Evolutionary conservation across 2,797 vertebrate genomes (phyloP).

Genomic region (Smutsia gigantea): DNA sequence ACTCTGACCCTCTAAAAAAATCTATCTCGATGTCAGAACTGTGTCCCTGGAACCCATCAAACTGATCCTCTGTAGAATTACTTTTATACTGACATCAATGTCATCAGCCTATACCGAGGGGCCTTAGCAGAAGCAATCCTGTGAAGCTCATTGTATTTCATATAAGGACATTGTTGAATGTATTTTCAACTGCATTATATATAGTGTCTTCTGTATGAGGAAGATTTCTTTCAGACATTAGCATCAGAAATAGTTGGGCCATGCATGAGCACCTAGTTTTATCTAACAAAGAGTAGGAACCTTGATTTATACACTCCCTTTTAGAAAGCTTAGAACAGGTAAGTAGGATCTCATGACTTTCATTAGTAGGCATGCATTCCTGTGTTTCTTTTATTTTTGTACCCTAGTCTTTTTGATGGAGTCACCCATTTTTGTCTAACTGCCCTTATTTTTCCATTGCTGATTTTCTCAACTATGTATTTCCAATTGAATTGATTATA

Average conservation of each 20-base stretch:
- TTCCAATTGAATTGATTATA: slow-evolving; percentile 43
- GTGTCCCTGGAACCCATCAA: neutral
- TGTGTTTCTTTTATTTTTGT: neutral
- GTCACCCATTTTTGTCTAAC: neutral
- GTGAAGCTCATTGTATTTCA: neutral
- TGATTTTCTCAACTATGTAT: slow-evolving; percentile 17
- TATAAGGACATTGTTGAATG: neutral
- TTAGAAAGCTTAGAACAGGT: neutral
- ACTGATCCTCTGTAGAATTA: slow-evolving; percentile 33
- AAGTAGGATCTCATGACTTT: neutral
- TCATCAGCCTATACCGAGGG: neutral
- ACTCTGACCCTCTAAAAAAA: slow-evolving; percentile 51
- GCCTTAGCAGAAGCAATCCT: neutral
- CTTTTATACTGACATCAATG: slow-evolving; percentile 54
- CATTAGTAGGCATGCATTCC: too few relatives aligned
- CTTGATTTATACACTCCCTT: neutral
- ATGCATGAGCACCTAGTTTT: neutral
- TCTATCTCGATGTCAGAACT: slow-evolving; percentile 18
- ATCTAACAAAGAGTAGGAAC: neutral
- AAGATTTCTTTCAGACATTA: neutral
- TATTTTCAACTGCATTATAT: neutral
- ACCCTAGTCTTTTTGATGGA: neutral
- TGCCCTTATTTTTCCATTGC: slow-evolving; percentile 8
- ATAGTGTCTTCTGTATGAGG: neutral
- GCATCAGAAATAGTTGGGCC: neutral